These are phyloP conservation scores for Coracopsis vasa DNA, from an alignment of 2,113 vertebrate genomes.

Conservation along the genomic window DNA sequence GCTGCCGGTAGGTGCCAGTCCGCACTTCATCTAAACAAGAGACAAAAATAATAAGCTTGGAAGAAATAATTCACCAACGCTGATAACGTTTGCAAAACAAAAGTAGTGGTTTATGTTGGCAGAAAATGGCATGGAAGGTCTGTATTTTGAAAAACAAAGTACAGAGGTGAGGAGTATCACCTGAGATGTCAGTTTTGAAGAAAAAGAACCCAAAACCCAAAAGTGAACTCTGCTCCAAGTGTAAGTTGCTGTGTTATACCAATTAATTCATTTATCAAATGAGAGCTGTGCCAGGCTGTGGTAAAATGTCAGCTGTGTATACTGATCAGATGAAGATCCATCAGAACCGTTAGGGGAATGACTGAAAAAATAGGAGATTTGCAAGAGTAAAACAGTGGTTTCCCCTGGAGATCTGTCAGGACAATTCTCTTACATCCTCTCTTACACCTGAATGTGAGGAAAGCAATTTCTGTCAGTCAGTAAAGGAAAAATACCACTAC, in stretches of 20 bases:
- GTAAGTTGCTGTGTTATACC: neutral
- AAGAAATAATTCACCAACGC: neutral
- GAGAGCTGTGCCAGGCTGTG: neutral
- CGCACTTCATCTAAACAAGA: constrained; percentile 72
- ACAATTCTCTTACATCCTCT: neutral
- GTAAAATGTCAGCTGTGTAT: neutral
- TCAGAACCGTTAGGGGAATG: neutral
- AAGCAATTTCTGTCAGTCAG: neutral
- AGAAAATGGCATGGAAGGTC: neutral
- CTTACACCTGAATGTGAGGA: neutral
- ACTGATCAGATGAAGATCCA: neutral
- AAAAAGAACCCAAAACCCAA: neutral
- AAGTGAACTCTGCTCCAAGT: neutral
- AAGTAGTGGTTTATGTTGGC: neutral
- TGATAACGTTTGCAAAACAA: neutral
- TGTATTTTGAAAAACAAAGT: neutral
- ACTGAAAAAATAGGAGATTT: neutral
- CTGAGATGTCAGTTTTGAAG: neutral
- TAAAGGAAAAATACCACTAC: neutral
- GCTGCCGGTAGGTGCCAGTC: constrained; percentile 25
- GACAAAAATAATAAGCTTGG: neutral
- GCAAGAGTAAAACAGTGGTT: neutral
- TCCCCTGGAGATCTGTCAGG: neutral
- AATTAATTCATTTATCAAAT: neutral
- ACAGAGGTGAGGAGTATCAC: neutral